Percentiles rank a stretch among this genome's conserved stretches.
phyloP scores from a whole-genome alignment of 2,797 vertebrate genomes.

The Gymnothorax reevesii region DNA sequence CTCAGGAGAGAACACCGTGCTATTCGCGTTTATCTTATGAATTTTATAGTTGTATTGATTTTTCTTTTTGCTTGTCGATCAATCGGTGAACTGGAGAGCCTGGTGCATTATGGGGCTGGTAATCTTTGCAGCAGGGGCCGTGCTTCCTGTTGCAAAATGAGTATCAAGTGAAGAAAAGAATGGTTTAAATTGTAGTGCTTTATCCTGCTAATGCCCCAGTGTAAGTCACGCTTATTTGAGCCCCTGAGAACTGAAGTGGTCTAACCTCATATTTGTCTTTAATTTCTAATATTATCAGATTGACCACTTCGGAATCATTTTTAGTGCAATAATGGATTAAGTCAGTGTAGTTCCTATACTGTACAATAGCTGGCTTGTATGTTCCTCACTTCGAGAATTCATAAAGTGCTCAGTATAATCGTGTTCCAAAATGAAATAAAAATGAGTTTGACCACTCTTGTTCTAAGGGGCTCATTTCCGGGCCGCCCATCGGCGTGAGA shows the following conservation, averaged over 20 bases:
- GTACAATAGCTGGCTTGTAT: too few species aligned
- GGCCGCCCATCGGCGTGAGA: conserved; percentile 7
- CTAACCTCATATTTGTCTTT: too few species aligned
- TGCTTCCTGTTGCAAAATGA: not conserved
- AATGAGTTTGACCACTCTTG: not conserved
- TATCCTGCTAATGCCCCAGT: too few species aligned
- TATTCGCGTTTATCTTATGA: not conserved
- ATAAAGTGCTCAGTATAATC: too few species aligned
- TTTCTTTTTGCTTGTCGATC: conserved; percentile 1
- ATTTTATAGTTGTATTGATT: conserved; percentile 6
- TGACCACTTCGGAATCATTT: too few species aligned
- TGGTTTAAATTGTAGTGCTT: not conserved
- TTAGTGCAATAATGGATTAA: too few species aligned
- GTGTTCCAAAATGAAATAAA: not conserved
- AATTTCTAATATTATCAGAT: too few species aligned
- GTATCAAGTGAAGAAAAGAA: not conserved
- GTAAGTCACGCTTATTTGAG: too few species aligned
- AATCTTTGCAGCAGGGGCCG: not conserved
- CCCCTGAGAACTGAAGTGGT: too few species aligned
- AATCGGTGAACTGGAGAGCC: not conserved
- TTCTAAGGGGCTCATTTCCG: not conserved
- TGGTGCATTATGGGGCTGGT: conserved; percentile 12
- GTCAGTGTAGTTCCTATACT: too few species aligned
- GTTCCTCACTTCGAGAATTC: too few species aligned
- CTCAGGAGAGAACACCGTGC: not conserved